A percentile compares a stretch with the other conserved stretches of the same genome.
Evolutionary conservation across 1,140 invertebrate species (phyloP).

Genomic region (Augochlora pura): DNA sequence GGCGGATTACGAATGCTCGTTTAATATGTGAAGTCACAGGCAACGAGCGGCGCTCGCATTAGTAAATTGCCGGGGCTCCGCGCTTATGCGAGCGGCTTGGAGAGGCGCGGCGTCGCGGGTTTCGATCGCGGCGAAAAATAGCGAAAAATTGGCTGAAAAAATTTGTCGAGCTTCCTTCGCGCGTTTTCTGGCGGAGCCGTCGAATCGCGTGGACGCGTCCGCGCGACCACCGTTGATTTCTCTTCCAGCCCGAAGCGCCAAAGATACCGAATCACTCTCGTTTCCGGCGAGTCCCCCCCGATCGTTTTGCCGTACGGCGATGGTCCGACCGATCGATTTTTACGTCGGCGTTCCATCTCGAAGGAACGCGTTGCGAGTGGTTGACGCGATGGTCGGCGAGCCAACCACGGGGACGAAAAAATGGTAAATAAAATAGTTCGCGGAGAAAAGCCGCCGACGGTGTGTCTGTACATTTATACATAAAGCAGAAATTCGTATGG

Average conservation of each 20-base stretch:
- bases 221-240: neutral
- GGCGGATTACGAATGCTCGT: too few relatives aligned
- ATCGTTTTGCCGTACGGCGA: neutral
- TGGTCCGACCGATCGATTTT: neutral
- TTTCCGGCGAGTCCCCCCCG: neutral
- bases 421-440: too few relatives aligned
- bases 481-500: slow-evolving; percentile 52
- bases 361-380: neutral
- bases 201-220: too few relatives aligned
- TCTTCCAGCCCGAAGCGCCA: neutral
- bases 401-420: neutral
- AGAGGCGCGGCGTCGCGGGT: too few relatives aligned
- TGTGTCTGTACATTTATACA: slow-evolving; percentile 64
- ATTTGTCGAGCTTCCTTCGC: too few relatives aligned
- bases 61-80: too few relatives aligned
- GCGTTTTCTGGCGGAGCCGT: neutral
- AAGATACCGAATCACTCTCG: neutral
- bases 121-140: neutral
- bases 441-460: slow-evolving; percentile 8
- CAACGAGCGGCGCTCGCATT: too few relatives aligned
- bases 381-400: slow-evolving; percentile 14
- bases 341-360: neutral
- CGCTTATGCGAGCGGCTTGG: too few relatives aligned
- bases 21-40: too few relatives aligned
- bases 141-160: too few relatives aligned